Evolutionary conservation across 2,888 invertebrate species (phyloP).

Genomic region (Cerceris rybyensis): DNA sequence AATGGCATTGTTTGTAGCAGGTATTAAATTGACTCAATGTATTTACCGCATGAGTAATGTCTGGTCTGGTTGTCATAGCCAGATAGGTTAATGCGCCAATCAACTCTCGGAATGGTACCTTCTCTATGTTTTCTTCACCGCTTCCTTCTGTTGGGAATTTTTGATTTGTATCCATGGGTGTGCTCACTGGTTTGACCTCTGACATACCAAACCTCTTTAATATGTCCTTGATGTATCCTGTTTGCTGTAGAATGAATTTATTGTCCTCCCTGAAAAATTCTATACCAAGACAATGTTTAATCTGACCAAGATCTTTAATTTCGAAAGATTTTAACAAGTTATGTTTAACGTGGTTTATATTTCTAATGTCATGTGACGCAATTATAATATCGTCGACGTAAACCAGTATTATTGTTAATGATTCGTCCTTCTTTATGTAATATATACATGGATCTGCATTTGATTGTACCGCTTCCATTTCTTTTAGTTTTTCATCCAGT

Average conservation of each 20-base stretch:
- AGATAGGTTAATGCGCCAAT: conserved; percentile 7
- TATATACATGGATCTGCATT: conserved; percentile 5
- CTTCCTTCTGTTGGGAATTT: neutral
- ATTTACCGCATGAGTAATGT: conserved; percentile 48
- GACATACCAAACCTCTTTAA: conserved; percentile 5
- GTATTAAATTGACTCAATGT: conserved; percentile 44
- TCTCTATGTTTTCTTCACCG: neutral
- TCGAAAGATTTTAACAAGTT: neutral
- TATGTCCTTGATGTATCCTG: neutral
- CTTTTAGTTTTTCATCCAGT: neutral
- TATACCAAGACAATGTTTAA: neutral
- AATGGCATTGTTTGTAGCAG: neutral
- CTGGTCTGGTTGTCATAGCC: conserved; percentile 24
- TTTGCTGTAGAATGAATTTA: neutral
- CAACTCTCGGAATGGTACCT: neutral
- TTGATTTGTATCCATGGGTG: neutral
- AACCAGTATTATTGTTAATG: neutral
- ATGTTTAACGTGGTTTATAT: neutral
- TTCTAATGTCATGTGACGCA: neutral
- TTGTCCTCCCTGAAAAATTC: neutral
- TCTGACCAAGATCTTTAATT: neutral
- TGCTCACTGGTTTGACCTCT: neutral
- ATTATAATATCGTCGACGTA: conserved; percentile 12
- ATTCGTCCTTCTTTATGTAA: too few species aligned
- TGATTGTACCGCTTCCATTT: neutral